Percentiles rank a stretch among this genome's conserved stretches.
Conservation (phyloP, 2,113 vertebrate genomes). For the Lathamus discolor region DNA sequence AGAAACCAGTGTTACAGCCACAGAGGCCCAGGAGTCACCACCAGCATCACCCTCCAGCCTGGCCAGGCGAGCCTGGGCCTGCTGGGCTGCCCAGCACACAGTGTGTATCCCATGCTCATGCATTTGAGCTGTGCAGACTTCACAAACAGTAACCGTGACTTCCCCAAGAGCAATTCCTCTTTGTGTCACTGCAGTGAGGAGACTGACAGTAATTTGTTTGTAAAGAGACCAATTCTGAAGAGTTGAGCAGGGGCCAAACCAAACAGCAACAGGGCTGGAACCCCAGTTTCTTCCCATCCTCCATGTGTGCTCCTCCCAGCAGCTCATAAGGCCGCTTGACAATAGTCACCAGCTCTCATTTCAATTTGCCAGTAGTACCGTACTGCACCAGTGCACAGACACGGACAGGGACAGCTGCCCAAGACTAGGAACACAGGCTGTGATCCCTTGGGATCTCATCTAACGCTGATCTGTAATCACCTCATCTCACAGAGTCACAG, state of each 20-base stretch:
- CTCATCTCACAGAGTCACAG: not conserved
- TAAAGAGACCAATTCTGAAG: not conserved
- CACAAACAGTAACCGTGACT: not conserved
- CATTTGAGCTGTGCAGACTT: not conserved
- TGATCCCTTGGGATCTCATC: not conserved
- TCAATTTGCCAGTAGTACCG: not conserved
- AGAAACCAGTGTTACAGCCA: not conserved
- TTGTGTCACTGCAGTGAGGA: not conserved
- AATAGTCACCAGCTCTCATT: not conserved
- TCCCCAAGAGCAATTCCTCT: conserved; percentile 15
- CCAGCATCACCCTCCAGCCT: not conserved
- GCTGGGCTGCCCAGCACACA: accelerated
- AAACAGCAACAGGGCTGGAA: not conserved
- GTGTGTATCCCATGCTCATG: not conserved
- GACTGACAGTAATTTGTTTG: not conserved
- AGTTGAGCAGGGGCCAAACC: not conserved
- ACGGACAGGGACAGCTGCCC: not conserved
- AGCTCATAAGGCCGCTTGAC: not conserved
- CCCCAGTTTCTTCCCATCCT: not conserved
- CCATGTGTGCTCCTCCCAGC: not conserved
- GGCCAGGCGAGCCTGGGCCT: not conserved
- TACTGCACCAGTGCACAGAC: not conserved
- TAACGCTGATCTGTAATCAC: not conserved
- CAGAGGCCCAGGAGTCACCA: not conserved
- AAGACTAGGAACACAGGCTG: not conserved